phyloP scores from a whole-genome alignment of 2,888 invertebrate genomes.

The Dastarcus helophoroides region DNA sequence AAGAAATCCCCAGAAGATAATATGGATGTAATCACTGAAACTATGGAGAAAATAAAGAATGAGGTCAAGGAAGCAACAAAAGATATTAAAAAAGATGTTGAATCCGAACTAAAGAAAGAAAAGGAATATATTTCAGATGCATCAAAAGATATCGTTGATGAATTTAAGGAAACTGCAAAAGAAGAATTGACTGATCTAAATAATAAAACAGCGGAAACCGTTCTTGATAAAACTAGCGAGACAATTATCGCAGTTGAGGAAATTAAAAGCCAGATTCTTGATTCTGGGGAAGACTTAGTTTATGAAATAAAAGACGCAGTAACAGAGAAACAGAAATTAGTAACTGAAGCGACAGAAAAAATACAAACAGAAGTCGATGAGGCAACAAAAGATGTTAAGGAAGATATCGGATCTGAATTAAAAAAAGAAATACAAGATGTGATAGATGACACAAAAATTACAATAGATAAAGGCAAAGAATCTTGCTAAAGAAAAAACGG shows the following conservation, averaged over 20 bases:
- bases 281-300: no score
- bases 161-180: not conserved
- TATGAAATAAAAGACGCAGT: no score
- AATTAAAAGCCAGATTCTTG: no score
- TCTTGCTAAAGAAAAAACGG: constrained; percentile 5
- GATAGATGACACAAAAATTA: not conserved
- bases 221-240: no score
- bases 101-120: constrained; percentile 1
- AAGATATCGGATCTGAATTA: not conserved
- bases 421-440: not conserved
- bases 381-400: not conserved
- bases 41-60: constrained; percentile 11
- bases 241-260: no score
- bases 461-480: not conserved
- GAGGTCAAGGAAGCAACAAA: constrained; percentile 6
- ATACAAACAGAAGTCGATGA: not conserved
- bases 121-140: not conserved
- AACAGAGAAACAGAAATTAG: no score
- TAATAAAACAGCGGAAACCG: no score
- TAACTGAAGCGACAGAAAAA: no score
- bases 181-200: no score
- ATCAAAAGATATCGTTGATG: not conserved
- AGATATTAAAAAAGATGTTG: constrained; percentile 6
- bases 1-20: no score
- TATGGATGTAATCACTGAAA: no score